Evolutionary conservation across 2,888 invertebrate genomes (phyloP).

Genomic region (Tolmerus cingulatus): DNA sequence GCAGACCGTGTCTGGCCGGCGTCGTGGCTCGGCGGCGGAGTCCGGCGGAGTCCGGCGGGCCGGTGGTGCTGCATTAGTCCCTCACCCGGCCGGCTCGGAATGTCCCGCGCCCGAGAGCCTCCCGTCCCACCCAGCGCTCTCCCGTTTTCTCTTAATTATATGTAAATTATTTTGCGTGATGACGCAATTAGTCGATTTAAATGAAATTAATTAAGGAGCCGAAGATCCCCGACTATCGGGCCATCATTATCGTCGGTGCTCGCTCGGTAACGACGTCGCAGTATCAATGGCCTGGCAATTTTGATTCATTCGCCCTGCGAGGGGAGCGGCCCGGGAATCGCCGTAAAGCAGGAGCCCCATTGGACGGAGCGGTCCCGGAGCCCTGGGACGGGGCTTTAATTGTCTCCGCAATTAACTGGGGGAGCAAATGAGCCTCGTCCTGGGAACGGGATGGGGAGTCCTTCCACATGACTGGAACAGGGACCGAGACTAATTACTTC

Average conservation of each 20-base stretch:
- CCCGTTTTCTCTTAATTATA: slow-evolving; percentile 22
- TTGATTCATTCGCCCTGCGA: slow-evolving; percentile 7
- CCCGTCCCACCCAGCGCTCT: not conserved
- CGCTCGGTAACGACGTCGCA: not conserved
- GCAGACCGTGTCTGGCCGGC: slow-evolving; percentile 13
- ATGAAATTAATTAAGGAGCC: slow-evolving; percentile 41
- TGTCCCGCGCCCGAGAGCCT: not conserved
- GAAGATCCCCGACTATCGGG: not conserved
- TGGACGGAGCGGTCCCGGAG: not conserved
- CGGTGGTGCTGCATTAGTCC: not conserved
- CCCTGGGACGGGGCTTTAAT: slow-evolving; percentile 39
- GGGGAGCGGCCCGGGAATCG: not conserved
- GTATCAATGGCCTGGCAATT: slow-evolving; percentile 12
- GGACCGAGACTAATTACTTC: slow-evolving; percentile 38
- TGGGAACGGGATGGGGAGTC: not conserved
- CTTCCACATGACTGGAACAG: slow-evolving; percentile 19
- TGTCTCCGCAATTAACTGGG: slow-evolving; percentile 44
- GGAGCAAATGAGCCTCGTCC: not conserved
- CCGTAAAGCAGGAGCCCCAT: not conserved
- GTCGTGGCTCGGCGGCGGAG: not conserved
- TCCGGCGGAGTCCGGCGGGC: not conserved
- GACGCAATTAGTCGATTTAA: slow-evolving; percentile 43
- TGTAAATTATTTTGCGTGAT: slow-evolving; percentile 43
- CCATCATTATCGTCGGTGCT: not conserved
- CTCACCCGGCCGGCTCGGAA: not conserved